Evolutionary conservation across 2,113 vertebrate genomes (phyloP).

Genomic region (Poeciliopsis turrubarensis): DNA sequence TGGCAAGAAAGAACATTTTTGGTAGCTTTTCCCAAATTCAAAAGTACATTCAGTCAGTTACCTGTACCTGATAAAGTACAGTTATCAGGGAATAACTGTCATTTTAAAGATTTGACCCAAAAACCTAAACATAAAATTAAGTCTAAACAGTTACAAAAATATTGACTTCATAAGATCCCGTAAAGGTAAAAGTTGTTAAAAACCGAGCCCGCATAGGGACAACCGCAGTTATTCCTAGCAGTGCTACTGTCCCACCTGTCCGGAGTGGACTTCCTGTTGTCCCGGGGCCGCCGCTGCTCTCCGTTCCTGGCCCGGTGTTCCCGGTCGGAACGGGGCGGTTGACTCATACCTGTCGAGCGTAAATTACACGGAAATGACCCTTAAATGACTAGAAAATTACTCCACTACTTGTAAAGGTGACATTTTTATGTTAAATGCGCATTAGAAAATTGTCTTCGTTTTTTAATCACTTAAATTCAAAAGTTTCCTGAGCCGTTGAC

Average conservation of each 20-base stretch:
- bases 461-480: neutral
- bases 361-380: conserved; percentile 20
- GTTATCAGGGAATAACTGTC: too few relatives aligned
- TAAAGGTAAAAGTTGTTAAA: too few relatives aligned
- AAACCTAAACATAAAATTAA: too few relatives aligned
- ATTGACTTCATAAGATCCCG: too few relatives aligned
- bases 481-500: neutral
- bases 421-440: neutral
- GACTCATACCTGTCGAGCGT: conserved; percentile 70
- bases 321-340: conserved; percentile 62
- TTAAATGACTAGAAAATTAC: neutral
- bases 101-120: too few relatives aligned
- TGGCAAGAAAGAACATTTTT: too few relatives aligned
- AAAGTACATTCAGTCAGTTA: too few relatives aligned
- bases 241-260: conserved; percentile 62
- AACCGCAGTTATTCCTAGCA: too few relatives aligned
- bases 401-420: accelerated
- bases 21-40: too few relatives aligned
- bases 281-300: conserved; percentile 27
- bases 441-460: neutral
- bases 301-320: conserved; percentile 69
- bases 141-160: too few relatives aligned
- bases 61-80: too few relatives aligned
- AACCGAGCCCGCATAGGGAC: too few relatives aligned
- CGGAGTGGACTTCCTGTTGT: conserved; percentile 33